A percentile compares a stretch with the other conserved stretches of the same genome.
phyloP scores from a whole-genome alignment of 2,113 vertebrate genomes.

The Pampusana beccarii region DNA sequence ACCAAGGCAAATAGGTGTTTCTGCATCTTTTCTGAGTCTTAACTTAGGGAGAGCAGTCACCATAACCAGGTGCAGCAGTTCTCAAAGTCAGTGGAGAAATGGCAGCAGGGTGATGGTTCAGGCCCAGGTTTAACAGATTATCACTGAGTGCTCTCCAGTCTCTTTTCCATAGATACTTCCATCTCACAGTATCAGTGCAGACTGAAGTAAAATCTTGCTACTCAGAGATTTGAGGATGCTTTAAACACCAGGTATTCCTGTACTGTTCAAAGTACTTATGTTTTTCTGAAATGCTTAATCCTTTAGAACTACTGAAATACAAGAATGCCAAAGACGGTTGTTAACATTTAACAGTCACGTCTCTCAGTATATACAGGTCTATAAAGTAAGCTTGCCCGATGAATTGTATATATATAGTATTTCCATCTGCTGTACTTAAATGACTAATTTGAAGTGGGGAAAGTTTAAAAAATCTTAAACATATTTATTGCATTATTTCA shows the following conservation, averaged over 20 bases:
- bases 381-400: background rate
- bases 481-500: background rate
- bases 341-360: background rate
- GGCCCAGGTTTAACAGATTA: background rate
- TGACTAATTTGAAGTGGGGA: background rate
- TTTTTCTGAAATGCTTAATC: background rate
- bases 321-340: rapidly evolving
- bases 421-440: background rate
- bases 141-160: background rate
- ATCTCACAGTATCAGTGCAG: background rate
- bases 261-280: background rate
- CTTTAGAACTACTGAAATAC: background rate
- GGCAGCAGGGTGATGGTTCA: background rate
- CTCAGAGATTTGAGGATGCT: background rate
- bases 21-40: background rate
- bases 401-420: background rate
- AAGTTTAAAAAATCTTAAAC: background rate
- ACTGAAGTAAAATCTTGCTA: background rate
- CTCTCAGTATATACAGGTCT: background rate
- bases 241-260: background rate
- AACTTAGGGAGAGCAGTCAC: background rate
- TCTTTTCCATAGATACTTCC: background rate
- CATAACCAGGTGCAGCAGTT: background rate
- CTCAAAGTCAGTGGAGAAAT: background rate
- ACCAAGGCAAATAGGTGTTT: background rate